Evolutionary conservation across 1,140 invertebrate genomes (phyloP).

Genomic region (Cephus cinctus): DNA sequence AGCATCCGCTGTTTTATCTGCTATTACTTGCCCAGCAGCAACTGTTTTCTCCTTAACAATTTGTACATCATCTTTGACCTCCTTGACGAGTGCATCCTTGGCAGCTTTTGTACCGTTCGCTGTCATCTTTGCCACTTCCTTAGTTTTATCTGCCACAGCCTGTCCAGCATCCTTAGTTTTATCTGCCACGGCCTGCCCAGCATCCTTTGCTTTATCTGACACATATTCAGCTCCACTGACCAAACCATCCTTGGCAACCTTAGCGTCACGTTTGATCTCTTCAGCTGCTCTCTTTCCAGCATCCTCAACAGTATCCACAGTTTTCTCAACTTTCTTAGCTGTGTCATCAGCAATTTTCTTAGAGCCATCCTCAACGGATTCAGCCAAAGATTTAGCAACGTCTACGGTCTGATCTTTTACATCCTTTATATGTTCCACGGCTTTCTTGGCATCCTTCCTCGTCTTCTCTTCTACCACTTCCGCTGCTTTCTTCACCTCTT

Average conservation of each 20-base stretch:
- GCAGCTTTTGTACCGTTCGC: too few relatives aligned
- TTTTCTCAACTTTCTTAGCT: conserved; percentile 14
- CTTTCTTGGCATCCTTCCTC: too few relatives aligned
- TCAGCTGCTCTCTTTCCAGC: conserved; percentile 4
- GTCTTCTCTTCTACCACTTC: too few relatives aligned
- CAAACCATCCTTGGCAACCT: neutral
- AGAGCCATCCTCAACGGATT: conserved; percentile 4
- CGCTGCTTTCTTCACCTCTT: conserved; percentile 10
- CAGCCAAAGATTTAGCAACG: too few relatives aligned
- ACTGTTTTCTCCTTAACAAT: neutral
- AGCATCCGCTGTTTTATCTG: neutral
- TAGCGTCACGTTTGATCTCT: conserved; percentile 9
- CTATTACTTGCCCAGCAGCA: neutral
- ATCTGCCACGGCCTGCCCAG: neutral
- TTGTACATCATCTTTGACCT: neutral
- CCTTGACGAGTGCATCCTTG: neutral
- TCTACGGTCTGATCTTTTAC: too few relatives aligned
- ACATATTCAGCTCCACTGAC: too few relatives aligned
- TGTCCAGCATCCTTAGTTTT: neutral
- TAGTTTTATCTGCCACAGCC: neutral
- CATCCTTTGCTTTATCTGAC: too few relatives aligned
- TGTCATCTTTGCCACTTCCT: neutral
- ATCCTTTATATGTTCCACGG: too few relatives aligned
- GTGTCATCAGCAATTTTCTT: conserved; percentile 13
- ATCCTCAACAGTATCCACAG: too few relatives aligned